Evolutionary conservation across 1,140 invertebrate genomes (phyloP).

Genomic region (Zaprionus davidi): DNA sequence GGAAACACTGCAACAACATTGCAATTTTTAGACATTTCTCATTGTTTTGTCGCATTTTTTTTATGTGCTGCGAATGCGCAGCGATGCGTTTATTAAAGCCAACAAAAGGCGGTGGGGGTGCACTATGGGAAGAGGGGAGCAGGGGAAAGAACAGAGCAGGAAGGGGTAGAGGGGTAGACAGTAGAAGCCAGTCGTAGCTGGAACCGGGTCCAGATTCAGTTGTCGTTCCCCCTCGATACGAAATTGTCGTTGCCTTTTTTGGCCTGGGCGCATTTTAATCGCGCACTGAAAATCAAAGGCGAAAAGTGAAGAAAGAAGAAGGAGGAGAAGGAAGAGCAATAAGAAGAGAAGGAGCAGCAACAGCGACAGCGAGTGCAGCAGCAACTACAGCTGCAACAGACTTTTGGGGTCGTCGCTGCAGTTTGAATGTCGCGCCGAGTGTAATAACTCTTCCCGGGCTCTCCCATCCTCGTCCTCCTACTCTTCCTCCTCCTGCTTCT

Average conservation of each 20-base stretch:
- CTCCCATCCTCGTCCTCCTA: neutral
- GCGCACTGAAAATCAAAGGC: constrained; percentile 55
- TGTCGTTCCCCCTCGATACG: constrained; percentile 31
- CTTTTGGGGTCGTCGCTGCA: constrained; percentile 61
- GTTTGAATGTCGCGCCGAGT: constrained; percentile 39
- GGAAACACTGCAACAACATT: constrained; percentile 30
- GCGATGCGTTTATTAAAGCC: constrained; percentile 78
- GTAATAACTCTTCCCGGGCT: constrained; percentile 65
- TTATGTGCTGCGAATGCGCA: constrained; percentile 59
- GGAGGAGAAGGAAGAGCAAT: neutral
- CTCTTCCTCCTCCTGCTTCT: no score
- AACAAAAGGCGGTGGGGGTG: constrained; percentile 55
- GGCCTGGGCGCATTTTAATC: constrained; percentile 51
- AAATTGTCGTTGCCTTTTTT: constrained; percentile 76
- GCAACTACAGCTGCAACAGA: constrained; percentile 18
- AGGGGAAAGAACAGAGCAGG: neutral
- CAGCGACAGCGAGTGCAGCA: neutral
- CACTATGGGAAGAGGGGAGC: constrained; percentile 38
- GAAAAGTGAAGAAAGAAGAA: constrained; percentile 38
- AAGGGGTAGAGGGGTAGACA: neutral
- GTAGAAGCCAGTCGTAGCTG: neutral
- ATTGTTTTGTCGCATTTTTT: constrained; percentile 62
- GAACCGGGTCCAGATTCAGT: constrained; percentile 10
- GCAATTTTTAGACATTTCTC: constrained; percentile 76
- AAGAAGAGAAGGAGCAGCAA: neutral